Percentiles rank a stretch among this genome's conserved stretches.
phyloP scores from a whole-genome alignment of 2,113 vertebrate species.

The Toxotes chatareus region DNA sequence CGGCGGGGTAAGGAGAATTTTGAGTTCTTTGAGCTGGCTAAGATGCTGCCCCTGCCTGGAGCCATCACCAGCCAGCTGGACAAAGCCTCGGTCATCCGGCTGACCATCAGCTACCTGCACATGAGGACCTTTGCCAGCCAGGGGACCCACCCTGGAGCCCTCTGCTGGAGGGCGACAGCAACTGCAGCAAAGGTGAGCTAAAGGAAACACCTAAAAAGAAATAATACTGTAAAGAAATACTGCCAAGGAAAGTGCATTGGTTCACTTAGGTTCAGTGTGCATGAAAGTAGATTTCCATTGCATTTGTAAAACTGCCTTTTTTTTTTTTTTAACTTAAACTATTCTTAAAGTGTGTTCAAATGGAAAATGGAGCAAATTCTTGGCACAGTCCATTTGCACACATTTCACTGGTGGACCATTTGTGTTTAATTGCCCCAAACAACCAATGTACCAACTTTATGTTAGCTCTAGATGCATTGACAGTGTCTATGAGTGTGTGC shows the following conservation, averaged over 20 bases:
- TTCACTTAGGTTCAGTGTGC: background rate
- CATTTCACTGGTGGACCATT: background rate
- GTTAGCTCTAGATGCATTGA: background rate
- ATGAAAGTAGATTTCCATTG: background rate
- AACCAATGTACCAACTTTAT: background rate
- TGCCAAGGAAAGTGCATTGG: background rate
- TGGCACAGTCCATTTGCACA: background rate
- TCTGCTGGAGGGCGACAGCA: constrained; percentile 83
- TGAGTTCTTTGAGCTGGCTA: constrained; percentile 93
- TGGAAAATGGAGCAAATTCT: background rate
- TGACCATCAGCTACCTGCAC: constrained; percentile 94
- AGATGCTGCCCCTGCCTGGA: constrained; percentile 91
- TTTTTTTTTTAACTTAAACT: background rate
- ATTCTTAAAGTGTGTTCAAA: background rate
- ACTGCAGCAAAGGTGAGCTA: constrained; percentile 85
- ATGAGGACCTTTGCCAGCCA: constrained; percentile 91
- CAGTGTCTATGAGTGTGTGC: background rate
- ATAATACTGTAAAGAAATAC: background rate
- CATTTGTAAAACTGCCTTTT: background rate
- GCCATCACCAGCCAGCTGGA: constrained; percentile 95
- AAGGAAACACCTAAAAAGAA: background rate
- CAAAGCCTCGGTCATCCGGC: constrained; percentile 92
- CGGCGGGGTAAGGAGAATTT: constrained; percentile 93
- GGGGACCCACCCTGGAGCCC: constrained; percentile 90
- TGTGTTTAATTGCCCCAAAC: background rate